A percentile compares a stretch with the other conserved stretches of the same genome.
These are phyloP conservation scores for Leptoteleia sp. DNA, from an alignment of 1,140 invertebrate species.

Conservation along the genomic window DNA sequence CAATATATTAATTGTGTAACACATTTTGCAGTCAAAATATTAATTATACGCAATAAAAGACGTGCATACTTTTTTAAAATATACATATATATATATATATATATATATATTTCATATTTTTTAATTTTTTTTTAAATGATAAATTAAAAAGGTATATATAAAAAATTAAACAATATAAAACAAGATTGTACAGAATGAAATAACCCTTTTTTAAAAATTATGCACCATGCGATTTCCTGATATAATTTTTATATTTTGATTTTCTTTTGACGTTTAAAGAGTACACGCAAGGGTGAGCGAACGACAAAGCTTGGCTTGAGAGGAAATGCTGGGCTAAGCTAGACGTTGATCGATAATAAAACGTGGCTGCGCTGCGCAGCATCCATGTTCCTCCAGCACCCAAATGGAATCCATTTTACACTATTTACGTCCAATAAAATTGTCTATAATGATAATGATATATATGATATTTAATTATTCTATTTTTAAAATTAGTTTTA, in stretches of 20 bases:
- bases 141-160: too few relatives aligned
- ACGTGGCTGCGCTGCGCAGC: constrained; percentile 74
- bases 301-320: constrained; percentile 47
- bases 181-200: too few relatives aligned
- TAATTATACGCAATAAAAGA: too few relatives aligned
- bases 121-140: too few relatives aligned
- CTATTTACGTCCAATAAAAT: constrained; percentile 35
- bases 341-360: constrained; percentile 76
- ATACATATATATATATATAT: too few relatives aligned
- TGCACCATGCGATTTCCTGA: not conserved
- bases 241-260: constrained; percentile 19
- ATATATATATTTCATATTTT: too few relatives aligned
- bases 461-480: too few relatives aligned
- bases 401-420: constrained; percentile 52
- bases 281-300: constrained; percentile 43
- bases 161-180: not conserved
- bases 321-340: constrained; percentile 54
- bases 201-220: too few relatives aligned
- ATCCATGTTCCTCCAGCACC: constrained; percentile 67
- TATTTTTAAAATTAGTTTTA: too few relatives aligned
- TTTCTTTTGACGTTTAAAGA: constrained; percentile 42
- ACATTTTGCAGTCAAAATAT: too few relatives aligned
- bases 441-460: not conserved
- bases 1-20: too few relatives aligned
- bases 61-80: too few relatives aligned